Evolutionary conservation across 2,797 vertebrate species (phyloP).

Genomic region (Pipistrellus nathusii): DNA sequence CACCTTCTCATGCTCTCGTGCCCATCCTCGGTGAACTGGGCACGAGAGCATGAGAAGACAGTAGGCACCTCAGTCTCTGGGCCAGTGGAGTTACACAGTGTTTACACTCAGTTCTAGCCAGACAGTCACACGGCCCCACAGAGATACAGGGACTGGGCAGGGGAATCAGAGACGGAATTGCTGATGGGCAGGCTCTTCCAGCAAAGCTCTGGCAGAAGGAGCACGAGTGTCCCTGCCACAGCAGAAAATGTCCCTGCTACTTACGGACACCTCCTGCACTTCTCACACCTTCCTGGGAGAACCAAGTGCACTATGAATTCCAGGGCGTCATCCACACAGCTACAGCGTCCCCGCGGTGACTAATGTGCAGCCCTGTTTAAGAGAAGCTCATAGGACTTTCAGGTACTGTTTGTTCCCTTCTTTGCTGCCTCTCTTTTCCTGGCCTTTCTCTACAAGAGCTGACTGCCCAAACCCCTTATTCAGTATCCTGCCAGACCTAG

Average conservation of each 20-base stretch:
- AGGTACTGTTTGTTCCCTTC: not conserved
- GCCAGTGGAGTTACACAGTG: not conserved
- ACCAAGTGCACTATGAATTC: too few relatives aligned
- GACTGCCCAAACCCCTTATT: not conserved
- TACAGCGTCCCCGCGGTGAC: too few relatives aligned
- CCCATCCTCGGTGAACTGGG: too few relatives aligned
- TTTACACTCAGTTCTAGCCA: not conserved
- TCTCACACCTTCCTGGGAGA: not conserved
- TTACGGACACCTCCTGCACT: not conserved
- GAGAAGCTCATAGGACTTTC: not conserved
- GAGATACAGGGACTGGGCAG: not conserved
- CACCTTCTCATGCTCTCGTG: too few relatives aligned
- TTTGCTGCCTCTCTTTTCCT: too few relatives aligned
- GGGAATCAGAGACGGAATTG: rapidly evolving
- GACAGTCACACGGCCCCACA: not conserved
- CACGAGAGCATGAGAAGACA: not conserved
- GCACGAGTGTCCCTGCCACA: not conserved
- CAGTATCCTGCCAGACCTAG: not conserved
- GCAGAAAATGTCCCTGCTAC: not conserved
- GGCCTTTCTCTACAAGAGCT: not conserved
- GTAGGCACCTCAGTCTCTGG: too few relatives aligned
- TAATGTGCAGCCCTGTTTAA: not conserved
- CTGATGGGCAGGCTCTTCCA: not conserved
- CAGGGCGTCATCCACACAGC: not conserved
- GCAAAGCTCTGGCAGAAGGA: not conserved